These are phyloP conservation scores for Apis cerana DNA, from an alignment of 1,140 invertebrate genomes.

Conservation along the genomic window DNA sequence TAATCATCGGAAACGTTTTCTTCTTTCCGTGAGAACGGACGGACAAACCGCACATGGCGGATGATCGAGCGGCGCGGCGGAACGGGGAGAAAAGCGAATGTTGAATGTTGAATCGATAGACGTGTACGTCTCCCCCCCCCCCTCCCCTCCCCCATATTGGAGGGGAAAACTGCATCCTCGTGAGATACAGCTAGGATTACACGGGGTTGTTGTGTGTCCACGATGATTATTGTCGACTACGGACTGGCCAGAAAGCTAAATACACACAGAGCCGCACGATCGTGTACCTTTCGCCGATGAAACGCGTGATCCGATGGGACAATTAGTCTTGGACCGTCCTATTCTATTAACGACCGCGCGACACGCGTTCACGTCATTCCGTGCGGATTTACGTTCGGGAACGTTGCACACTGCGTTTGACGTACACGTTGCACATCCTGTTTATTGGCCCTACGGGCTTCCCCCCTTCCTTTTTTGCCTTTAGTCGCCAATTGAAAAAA, in stretches of 20 bases:
- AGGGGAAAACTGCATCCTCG: constrained; percentile 4
- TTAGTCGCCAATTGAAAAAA: no score
- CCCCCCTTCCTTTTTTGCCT: no score
- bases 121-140: no score
- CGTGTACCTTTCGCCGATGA: constrained; percentile 35
- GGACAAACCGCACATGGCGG: no score
- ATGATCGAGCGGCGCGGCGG: no score
- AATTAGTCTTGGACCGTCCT: constrained; percentile 35
- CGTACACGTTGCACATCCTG: background rate
- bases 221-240: constrained; percentile 23
- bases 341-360: background rate
- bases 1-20: background rate
- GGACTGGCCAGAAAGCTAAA: constrained; percentile 18
- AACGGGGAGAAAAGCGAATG: background rate
- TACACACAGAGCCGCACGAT: background rate
- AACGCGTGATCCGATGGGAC: constrained; percentile 19
- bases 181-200: constrained; percentile 13
- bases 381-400: constrained; percentile 11
- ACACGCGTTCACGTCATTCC: constrained; percentile 33
- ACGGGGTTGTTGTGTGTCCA: background rate
- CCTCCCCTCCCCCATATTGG: background rate
- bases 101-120: background rate
- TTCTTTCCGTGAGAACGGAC: background rate
- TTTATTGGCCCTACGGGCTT: background rate
- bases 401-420: constrained; percentile 11